These are phyloP conservation scores for Allygus modestus DNA, from an alignment of 2,888 invertebrate genomes.

Conservation along the genomic window DNA sequence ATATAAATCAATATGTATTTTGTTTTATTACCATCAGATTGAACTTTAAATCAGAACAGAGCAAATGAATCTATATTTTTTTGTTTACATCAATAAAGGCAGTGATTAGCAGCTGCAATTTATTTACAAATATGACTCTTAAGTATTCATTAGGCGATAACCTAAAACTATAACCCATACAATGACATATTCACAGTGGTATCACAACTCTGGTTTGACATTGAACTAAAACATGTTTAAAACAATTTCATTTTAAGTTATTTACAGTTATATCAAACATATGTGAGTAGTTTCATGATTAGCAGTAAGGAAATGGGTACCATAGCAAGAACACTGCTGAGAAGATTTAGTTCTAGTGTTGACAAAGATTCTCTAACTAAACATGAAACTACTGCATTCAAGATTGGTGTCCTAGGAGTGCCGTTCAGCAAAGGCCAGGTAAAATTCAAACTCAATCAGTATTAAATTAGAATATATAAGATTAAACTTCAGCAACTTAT, in stretches of 20 bases:
- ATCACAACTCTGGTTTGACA: not conserved
- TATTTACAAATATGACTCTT: constrained; percentile 4
- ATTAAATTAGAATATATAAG: too few relatives aligned
- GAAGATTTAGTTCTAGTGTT: not conserved
- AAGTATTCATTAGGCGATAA: constrained; percentile 4
- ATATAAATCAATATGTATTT: too few relatives aligned
- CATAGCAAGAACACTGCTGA: not conserved
- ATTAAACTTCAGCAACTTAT: too few relatives aligned
- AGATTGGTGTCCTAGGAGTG: constrained; percentile 87
- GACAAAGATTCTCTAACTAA: not conserved
- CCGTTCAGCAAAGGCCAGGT: constrained; percentile 88
- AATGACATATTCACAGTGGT: constrained; percentile 2
- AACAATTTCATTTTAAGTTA: not conserved
- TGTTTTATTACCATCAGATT: too few relatives aligned
- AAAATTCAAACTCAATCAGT: too few relatives aligned
- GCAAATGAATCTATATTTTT: too few relatives aligned
- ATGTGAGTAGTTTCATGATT: not conserved
- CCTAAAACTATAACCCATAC: not conserved
- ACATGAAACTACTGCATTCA: constrained; percentile 69
- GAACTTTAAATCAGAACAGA: too few relatives aligned
- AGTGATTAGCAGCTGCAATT: not conserved
- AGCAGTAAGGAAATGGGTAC: not conserved
- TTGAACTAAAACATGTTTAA: not conserved
- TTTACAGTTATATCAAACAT: not conserved
- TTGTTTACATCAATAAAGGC: too few relatives aligned